A percentile compares a stretch with the other conserved stretches of the same genome.
Conservation (phyloP, 2,113 vertebrate genomes). For the Hucho hucho region DNA sequence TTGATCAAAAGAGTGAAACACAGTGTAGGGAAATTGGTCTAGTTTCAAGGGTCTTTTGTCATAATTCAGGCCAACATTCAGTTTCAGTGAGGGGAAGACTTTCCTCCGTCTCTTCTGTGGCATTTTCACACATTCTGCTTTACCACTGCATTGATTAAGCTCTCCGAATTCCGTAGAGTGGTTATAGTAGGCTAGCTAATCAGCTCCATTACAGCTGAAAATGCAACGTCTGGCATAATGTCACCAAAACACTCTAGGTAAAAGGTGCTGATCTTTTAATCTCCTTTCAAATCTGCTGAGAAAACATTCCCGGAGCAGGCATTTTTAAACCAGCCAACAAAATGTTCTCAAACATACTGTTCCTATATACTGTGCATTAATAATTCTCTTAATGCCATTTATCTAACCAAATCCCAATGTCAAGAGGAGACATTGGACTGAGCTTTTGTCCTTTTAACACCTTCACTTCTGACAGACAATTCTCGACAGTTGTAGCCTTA, state of each 20-base stretch:
- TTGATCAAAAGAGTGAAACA: neutral
- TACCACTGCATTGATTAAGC: neutral
- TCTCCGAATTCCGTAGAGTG: neutral
- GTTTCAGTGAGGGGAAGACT: neutral
- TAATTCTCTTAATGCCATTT: neutral
- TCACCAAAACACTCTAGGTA: conserved; percentile 10
- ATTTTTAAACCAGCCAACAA: neutral
- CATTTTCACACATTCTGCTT: neutral
- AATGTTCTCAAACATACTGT: neutral
- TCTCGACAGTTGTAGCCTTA: neutral
- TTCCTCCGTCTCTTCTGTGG: neutral
- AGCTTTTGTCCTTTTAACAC: neutral
- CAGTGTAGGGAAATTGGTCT: neutral
- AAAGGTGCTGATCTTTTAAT: conserved; percentile 12
- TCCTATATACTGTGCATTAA: neutral
- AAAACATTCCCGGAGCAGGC: neutral
- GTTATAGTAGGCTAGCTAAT: neutral
- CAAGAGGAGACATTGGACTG: neutral
- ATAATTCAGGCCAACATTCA: neutral
- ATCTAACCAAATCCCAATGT: neutral
- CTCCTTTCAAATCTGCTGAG: conserved; percentile 6
- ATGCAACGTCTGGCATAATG: conserved; percentile 1
- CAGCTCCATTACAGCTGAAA: neutral
- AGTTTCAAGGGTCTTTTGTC: neutral
- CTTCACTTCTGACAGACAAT: neutral